A percentile compares a stretch with the other conserved stretches of the same genome.
Evolutionary conservation across 2,113 vertebrate genomes (phyloP).

Genomic region (Stomatorhinus ivindoensis): DNA sequence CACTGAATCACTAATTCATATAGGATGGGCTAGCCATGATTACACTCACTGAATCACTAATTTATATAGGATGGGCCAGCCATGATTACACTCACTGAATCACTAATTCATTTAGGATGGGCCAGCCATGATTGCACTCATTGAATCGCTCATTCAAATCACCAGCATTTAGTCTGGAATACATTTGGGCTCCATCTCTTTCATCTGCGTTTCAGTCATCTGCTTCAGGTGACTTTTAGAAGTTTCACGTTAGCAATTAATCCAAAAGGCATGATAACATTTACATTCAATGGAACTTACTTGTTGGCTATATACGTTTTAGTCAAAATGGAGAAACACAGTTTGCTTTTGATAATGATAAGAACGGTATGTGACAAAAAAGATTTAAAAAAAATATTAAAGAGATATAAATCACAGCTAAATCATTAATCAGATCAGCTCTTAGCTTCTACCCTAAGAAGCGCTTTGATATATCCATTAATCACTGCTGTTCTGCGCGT

Average conservation of each 20-base stretch:
- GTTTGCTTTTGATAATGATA: neutral
- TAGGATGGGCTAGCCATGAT: too few species aligned
- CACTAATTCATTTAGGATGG: too few species aligned
- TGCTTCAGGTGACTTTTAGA: neutral
- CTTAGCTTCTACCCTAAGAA: neutral
- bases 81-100: too few species aligned
- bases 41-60: too few species aligned
- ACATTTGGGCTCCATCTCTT: neutral
- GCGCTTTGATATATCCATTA: neutral
- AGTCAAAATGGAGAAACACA: neutral
- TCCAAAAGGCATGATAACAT: neutral
- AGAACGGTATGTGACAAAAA: neutral
- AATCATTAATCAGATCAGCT: neutral
- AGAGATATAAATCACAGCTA: neutral
- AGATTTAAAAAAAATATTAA: neutral
- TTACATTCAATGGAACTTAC: neutral
- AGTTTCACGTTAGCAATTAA: neutral
- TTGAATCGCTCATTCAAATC: too few species aligned
- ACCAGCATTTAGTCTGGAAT: neutral
- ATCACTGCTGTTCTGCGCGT: neutral
- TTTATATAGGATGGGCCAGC: too few species aligned
- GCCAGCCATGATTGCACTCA: too few species aligned
- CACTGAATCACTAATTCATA: too few species aligned
- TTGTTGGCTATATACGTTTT: neutral
- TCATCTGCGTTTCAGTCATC: neutral